Conservation (phyloP, 1,140 invertebrate species). For the Brachionus rotundiformis region DNA sequence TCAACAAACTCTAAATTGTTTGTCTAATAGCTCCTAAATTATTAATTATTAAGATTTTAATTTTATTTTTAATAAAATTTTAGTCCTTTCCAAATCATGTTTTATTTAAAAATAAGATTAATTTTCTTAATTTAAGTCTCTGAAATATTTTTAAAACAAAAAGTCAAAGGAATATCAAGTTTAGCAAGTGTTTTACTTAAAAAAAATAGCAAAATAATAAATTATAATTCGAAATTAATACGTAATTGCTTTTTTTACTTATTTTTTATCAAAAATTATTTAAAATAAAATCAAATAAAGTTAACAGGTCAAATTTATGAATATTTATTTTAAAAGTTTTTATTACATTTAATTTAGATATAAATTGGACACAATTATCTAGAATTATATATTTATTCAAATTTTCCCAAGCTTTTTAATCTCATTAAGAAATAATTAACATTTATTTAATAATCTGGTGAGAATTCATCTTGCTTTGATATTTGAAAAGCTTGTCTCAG, state of each 20-base stretch:
- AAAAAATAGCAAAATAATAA: background rate
- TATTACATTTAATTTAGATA: too few species aligned
- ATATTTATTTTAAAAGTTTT: background rate
- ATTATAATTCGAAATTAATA: background rate
- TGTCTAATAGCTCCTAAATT: background rate
- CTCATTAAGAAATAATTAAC: too few species aligned
- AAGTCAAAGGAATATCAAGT: background rate
- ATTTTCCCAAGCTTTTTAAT: too few species aligned
- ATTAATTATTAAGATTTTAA: background rate
- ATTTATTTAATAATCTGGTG: too few species aligned
- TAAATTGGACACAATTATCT: too few species aligned
- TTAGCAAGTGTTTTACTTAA: background rate
- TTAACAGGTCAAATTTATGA: background rate
- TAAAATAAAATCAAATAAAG: background rate
- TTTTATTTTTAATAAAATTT: constrained; percentile 32
- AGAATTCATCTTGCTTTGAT: too few species aligned
- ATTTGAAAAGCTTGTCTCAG: too few species aligned
- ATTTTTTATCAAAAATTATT: background rate
- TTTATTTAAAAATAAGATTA: background rate
- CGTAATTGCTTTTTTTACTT: background rate
- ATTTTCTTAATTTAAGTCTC: background rate
- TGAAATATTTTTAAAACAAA: background rate
- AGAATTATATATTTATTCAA: too few species aligned
- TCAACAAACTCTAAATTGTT: constrained; percentile 49
- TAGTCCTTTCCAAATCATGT: background rate